Evolutionary conservation across 2,797 vertebrate genomes (phyloP), one percentile per base, ranked within the genome.

Genomic region (Hydrocynus forskahlii): DNA sequence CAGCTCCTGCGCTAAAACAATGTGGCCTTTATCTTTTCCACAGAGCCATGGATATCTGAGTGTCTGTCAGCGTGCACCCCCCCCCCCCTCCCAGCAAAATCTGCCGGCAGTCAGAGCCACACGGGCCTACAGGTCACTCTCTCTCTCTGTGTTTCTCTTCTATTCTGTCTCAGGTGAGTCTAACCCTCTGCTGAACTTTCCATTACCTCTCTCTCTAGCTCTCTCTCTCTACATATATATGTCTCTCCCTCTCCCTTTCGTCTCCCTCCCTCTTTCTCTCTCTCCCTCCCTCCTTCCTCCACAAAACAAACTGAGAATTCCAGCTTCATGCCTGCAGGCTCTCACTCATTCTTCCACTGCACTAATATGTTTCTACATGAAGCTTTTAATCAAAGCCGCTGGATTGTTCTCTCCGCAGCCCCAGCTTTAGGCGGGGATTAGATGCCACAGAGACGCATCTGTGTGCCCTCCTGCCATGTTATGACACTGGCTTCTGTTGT

Each of bases 131-230:
- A 87, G 89, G 89, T 91, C 89, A 91, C 87, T 88, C 88, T 81
- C 17, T 64, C 73, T 89, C 88, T 89, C 86, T 88, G 87, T 80
- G 72, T 76, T 43, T 86, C 75, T 78, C 64, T 12, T 62, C 88
- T 89, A 5, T 88, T 79, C 78, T 17, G 55, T 84, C 78, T 82
- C 83, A 91, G 90, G 91, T 89, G 86, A 75, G 87, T 88, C 90
- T 91, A 91, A 93, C 92, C 91, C 92, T 90, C 85, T 86, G 82
- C 80, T 94, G 92, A 94, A 94, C 94, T 93, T 91, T 92, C 88
- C 86, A 86, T 88, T 88, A 90, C 88, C 90, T 84, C 70, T 72
- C 76, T n/a, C 19, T 69, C 40, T 50, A n/a, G 48, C 6, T 48
- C 43, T 45, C 40, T 70, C 21, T 25, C 16, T 40, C 64, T 40